Percentiles rank a stretch among this genome's conserved stretches.
Conservation (phyloP, 1,140 invertebrate species). For the Sarcophaga bullata region DNA sequence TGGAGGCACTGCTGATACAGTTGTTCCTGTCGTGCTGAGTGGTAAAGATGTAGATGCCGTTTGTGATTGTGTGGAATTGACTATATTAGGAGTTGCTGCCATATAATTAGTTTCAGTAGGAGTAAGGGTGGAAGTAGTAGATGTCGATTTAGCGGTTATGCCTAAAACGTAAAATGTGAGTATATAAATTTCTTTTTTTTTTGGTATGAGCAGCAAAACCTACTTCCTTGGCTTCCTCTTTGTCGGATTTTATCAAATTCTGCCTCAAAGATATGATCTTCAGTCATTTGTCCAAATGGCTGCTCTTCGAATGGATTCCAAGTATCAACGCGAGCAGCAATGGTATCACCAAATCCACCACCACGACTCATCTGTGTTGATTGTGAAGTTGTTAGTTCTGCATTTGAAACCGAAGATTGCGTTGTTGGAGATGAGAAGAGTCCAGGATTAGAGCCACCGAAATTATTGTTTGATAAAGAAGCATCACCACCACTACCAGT, state of each 20-base stretch:
- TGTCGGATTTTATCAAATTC: slow-evolving; percentile 87
- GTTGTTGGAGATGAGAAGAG: slow-evolving; percentile 49
- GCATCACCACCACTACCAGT: slow-evolving; percentile 51
- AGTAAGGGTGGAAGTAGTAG: slow-evolving; percentile 62
- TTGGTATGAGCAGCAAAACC: slow-evolving; percentile 60
- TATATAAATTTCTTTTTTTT: background rate
- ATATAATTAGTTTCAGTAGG: slow-evolving; percentile 53
- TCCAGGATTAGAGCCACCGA: slow-evolving; percentile 55
- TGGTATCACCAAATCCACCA: slow-evolving; percentile 5
- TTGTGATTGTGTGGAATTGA: slow-evolving; percentile 30
- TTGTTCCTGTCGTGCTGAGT: slow-evolving; percentile 22
- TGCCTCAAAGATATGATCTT: slow-evolving; percentile 86
- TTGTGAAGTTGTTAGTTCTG: slow-evolving; percentile 52
- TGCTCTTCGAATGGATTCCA: slow-evolving; percentile 88
- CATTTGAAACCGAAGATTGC: slow-evolving; percentile 54
- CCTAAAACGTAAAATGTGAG: slow-evolving; percentile 47
- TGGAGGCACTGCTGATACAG: slow-evolving; percentile 41
- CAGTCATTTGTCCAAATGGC: slow-evolving; percentile 80
- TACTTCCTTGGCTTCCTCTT: slow-evolving; percentile 81
- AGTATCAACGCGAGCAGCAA: slow-evolving; percentile 67
- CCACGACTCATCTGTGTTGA: slow-evolving; percentile 40
- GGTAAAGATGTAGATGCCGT: slow-evolving; percentile 17
- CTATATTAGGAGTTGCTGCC: background rate
- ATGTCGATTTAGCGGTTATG: slow-evolving; percentile 63
- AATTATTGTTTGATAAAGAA: slow-evolving; percentile 40